Evolutionary conservation across 2,113 vertebrate species (phyloP).

Genomic region (Rhadina sibilatrix): DNA sequence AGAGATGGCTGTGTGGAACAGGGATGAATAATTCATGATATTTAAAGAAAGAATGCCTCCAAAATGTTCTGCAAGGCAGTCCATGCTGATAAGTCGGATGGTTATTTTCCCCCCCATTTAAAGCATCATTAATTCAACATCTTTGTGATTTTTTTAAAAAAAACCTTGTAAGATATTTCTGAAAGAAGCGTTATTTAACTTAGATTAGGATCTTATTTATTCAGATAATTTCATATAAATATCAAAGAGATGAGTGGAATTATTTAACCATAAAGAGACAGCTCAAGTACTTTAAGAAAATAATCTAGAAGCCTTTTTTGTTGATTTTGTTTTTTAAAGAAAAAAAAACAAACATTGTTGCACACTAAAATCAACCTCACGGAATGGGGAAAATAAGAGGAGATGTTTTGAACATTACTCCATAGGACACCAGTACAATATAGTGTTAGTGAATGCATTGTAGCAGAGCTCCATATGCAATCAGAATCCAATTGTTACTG

Average conservation of each 20-base stretch:
- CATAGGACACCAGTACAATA: conserved; percentile 77
- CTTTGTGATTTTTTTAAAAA: conserved; percentile 56
- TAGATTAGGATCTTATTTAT: conserved; percentile 71
- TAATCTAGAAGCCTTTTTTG: neutral
- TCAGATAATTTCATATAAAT: conserved; percentile 73
- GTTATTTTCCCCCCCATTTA: conserved; percentile 73
- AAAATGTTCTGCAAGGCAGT: conserved; percentile 77
- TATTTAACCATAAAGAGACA: conserved; percentile 68
- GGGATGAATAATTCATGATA: conserved; percentile 94
- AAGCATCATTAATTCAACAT: conserved; percentile 79
- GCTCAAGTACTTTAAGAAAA: conserved; percentile 58
- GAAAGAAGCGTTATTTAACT: conserved; percentile 73
- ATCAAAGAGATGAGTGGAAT: conserved; percentile 66
- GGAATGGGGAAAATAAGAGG: conserved; percentile 74
- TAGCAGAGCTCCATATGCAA: conserved; percentile 77
- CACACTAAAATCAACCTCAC: conserved; percentile 75
- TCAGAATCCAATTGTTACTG: conserved; percentile 85
- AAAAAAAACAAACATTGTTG: neutral
- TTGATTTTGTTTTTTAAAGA: neutral
- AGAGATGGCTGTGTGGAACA: conserved; percentile 77
- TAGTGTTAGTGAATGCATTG: conserved; percentile 74
- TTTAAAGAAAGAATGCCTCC: conserved; percentile 83
- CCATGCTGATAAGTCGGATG: conserved; percentile 74
- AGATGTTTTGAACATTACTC: conserved; percentile 81
- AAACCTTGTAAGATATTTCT: conserved; percentile 56